Conservation (phyloP, 2,888 invertebrate genomes). For the Agriopis leucophaearia region DNA sequence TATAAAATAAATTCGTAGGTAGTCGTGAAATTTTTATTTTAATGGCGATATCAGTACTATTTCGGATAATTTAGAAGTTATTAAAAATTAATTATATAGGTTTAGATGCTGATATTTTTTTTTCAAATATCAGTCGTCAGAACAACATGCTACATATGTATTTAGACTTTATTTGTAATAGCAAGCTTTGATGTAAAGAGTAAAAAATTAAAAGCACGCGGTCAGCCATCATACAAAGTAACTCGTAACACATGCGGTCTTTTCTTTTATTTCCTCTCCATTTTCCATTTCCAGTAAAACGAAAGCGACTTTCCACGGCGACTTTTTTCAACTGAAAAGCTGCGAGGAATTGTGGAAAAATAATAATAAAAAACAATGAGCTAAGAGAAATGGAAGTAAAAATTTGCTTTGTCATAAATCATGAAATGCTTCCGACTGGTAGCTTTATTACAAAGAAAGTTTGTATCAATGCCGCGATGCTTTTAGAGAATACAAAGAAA, state of each 20-base stretch:
- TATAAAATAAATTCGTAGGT: too few species aligned
- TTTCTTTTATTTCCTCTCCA: constrained; percentile 76
- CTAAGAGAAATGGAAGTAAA: constrained; percentile 82
- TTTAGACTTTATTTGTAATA: not conserved
- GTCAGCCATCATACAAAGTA: constrained; percentile 47
- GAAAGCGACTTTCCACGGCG: constrained; percentile 81
- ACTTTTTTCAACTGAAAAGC: constrained; percentile 78
- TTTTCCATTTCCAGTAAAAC: constrained; percentile 81
- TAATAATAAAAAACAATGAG: constrained; percentile 74
- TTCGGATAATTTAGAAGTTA: too few species aligned
- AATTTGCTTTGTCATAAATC: constrained; percentile 85
- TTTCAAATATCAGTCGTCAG: too few species aligned
- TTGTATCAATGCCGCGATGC: constrained; percentile 71
- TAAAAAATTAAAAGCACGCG: constrained; percentile 68
- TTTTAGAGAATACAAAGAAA: constrained; percentile 66
- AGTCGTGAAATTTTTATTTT: too few species aligned
- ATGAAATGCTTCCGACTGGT: constrained; percentile 80
- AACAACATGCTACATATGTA: not conserved
- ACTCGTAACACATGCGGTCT: constrained; percentile 72
- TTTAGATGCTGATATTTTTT: not conserved
- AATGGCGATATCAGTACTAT: too few species aligned
- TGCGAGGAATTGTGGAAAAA: constrained; percentile 80
- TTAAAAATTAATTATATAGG: too few species aligned
- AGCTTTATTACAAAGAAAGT: constrained; percentile 80
- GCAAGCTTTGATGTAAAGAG: constrained; percentile 29